phyloP scores from a whole-genome alignment of 2,888 invertebrate species.

The Andrena camellia region DNA sequence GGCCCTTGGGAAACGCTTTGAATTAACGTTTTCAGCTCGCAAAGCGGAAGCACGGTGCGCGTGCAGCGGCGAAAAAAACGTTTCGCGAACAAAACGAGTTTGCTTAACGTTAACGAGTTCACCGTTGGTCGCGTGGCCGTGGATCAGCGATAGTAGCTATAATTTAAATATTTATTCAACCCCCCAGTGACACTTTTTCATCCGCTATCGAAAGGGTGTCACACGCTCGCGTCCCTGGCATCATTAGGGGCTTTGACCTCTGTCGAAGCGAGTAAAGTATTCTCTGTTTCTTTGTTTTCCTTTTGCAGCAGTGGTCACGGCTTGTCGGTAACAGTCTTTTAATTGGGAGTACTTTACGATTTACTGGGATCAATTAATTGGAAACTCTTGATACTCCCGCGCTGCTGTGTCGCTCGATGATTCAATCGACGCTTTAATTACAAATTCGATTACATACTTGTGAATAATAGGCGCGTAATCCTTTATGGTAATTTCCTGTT shows the following conservation, averaged over 20 bases:
- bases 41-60: neutral
- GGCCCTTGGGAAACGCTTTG: neutral
- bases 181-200: neutral
- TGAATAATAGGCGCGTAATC: slow-evolving; percentile 47
- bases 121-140: neutral
- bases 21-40: slow-evolving; percentile 22
- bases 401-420: slow-evolving; percentile 29
- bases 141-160: neutral
- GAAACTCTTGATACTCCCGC: slow-evolving; percentile 8
- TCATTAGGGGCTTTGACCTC: neutral
- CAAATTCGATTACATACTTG: slow-evolving; percentile 47
- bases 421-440: slow-evolving; percentile 38
- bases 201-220: neutral
- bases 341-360: neutral
- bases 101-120: slow-evolving; percentile 25
- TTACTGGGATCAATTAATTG: slow-evolving; percentile 19
- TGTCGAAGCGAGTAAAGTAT: neutral
- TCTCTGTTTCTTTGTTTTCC: neutral
- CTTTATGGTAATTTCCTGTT: slow-evolving; percentile 39
- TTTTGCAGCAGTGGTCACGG: neutral
- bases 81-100: slow-evolving; percentile 15
- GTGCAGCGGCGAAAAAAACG: neutral
- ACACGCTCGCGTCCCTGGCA: neutral
- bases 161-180: slow-evolving; percentile 1
- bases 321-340: neutral